These are phyloP conservation scores for Nesoenas mayeri DNA, from an alignment of 2,113 vertebrate species.

Conservation along the genomic window DNA sequence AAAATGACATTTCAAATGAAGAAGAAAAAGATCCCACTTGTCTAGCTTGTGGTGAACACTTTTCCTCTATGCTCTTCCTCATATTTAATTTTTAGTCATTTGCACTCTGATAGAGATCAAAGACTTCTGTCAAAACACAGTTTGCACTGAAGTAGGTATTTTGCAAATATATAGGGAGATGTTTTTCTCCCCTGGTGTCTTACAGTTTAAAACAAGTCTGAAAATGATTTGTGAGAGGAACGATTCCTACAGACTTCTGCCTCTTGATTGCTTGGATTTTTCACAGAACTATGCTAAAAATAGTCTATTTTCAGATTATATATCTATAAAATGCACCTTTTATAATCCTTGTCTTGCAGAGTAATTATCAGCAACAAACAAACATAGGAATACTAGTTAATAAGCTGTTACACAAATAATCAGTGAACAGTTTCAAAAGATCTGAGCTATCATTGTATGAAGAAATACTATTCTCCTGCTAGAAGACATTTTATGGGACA, in stretches of 20 bases:
- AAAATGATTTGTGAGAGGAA: neutral
- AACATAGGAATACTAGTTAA: neutral
- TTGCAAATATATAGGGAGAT: constrained; percentile 41
- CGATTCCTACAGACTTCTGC: neutral
- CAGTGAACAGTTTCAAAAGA: neutral
- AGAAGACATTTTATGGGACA: neutral
- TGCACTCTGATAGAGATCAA: constrained; percentile 63
- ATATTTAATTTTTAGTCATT: constrained; percentile 65
- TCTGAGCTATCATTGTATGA: neutral
- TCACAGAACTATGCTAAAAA: neutral
- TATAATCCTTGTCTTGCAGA: neutral
- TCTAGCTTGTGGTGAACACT: neutral
- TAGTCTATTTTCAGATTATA: neutral
- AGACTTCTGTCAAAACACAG: constrained; percentile 29
- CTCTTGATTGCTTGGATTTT: neutral
- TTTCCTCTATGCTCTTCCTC: constrained; percentile 5
- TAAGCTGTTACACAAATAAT: neutral
- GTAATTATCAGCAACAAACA: neutral
- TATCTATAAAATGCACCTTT: neutral
- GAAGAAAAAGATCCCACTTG: constrained; percentile 5
- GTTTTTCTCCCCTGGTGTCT: neutral
- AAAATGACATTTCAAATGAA: constrained; percentile 32
- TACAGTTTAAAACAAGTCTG: constrained; percentile 6
- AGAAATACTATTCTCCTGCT: neutral
- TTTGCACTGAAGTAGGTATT: constrained; percentile 24